These are phyloP conservation scores for Meriones unguiculatus DNA, from an alignment of 2,113 vertebrate species.

Conservation along the genomic window DNA sequence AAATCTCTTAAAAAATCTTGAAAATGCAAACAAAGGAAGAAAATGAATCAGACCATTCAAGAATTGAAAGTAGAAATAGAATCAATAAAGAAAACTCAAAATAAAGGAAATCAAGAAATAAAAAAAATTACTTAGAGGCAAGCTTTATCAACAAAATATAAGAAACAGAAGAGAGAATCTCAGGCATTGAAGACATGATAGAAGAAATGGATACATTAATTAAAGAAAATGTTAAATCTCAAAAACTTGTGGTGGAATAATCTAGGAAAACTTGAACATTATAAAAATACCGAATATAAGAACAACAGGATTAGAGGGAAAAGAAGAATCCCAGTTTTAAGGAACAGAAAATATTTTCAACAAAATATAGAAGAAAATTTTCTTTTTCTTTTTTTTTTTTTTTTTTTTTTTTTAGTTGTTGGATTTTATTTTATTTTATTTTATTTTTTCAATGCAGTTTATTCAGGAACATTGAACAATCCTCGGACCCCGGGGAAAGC, in stretches of 20 bases:
- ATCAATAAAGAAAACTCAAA: not conserved
- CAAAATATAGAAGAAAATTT: not conserved
- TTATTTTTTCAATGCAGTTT: no score
- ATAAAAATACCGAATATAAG: not conserved
- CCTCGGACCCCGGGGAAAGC: no score
- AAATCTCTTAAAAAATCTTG: not conserved
- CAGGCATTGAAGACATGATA: not conserved
- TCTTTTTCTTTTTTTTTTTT: no score
- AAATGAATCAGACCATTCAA: not conserved
- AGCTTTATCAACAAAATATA: not conserved
- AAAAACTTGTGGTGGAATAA: not conserved
- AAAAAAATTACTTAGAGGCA: not conserved
- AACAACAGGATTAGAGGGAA: not conserved
- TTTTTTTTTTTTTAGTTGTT: no score
- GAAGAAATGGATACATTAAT: not conserved
- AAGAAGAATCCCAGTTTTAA: not conserved
- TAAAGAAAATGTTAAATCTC: not conserved
- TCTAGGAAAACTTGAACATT: not conserved
- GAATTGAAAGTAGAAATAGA: not conserved
- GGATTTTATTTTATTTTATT: no score
- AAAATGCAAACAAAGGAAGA: not conserved
- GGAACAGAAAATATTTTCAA: not conserved
- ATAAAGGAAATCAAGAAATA: not conserved
- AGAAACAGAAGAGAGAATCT: not conserved
- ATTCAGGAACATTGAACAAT: no score